A percentile compares a stretch with the other conserved stretches of the same genome.
Conservation (phyloP, 1,140 invertebrate genomes). For the Aphis gossypii region DNA sequence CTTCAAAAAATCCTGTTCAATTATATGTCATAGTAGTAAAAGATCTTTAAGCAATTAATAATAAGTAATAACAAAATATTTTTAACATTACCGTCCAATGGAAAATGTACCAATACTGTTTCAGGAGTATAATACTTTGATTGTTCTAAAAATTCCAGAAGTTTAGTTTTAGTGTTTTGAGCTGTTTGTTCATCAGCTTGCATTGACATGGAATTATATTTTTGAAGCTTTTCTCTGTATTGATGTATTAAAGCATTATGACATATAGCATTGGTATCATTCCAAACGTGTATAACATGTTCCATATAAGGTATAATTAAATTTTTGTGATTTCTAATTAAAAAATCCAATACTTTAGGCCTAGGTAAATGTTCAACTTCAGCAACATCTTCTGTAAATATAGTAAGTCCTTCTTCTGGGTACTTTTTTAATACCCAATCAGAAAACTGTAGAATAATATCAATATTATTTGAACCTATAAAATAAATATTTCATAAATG, state of each 20-base stretch:
- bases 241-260: slow-evolving; percentile 91
- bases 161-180: slow-evolving; percentile 75
- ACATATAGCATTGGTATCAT: slow-evolving; percentile 83
- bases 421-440: slow-evolving; percentile 87
- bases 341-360: slow-evolving; percentile 86
- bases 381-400: slow-evolving; percentile 90
- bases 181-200: slow-evolving; percentile 70
- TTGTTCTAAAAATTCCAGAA: slow-evolving; percentile 83
- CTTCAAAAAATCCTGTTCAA: slow-evolving; percentile 79
- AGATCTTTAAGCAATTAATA: not conserved
- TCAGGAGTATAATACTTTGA: slow-evolving; percentile 87
- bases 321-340: slow-evolving; percentile 80
- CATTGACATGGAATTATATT: slow-evolving; percentile 68
- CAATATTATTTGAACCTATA: slow-evolving; percentile 80
- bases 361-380: slow-evolving; percentile 90
- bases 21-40: not conserved
- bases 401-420: slow-evolving; percentile 90
- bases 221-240: slow-evolving; percentile 75
- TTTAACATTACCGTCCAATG: slow-evolving; percentile 72
- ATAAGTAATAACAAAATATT: not conserved
- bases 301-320: slow-evolving; percentile 93
- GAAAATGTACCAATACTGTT: slow-evolving; percentile 86
- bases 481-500: not conserved
- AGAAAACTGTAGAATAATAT: slow-evolving; percentile 94
- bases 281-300: slow-evolving; percentile 89